A percentile compares a stretch with the other conserved stretches of the same genome.
Conservation (phyloP, 1,140 invertebrate genomes). For the Aphidius gifuensis region DNA sequence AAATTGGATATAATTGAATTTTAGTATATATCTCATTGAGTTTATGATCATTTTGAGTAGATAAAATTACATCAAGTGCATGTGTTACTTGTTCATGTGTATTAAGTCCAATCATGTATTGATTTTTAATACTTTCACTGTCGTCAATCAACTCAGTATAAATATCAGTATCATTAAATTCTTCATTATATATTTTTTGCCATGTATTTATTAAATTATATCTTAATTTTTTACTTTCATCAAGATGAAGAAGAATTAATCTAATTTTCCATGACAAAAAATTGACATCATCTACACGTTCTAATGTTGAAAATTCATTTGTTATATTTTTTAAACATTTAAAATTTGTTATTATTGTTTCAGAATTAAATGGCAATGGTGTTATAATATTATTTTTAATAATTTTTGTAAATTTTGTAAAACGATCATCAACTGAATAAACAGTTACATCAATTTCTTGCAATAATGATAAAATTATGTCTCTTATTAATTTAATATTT, state of each 20-base stretch:
- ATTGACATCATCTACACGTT: slow-evolving; percentile 14
- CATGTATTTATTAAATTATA: slow-evolving; percentile 31
- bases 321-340: slow-evolving; percentile 26
- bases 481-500: slow-evolving; percentile 11
- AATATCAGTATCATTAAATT: slow-evolving; percentile 17
- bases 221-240: slow-evolving; percentile 24
- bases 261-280: slow-evolving; percentile 26
- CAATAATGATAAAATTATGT: slow-evolving; percentile 23
- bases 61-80: slow-evolving; percentile 21
- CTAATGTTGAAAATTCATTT: slow-evolving; percentile 26
- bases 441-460: slow-evolving; percentile 28
- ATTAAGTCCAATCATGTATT: slow-evolving; percentile 24
- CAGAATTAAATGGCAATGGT: slow-evolving; percentile 39
- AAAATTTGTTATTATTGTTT: slow-evolving; percentile 27
- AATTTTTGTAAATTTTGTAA: slow-evolving; percentile 40
- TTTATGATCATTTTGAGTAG: slow-evolving; percentile 6
- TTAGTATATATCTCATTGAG: slow-evolving; percentile 18
- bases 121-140: slow-evolving; percentile 19
- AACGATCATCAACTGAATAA: slow-evolving; percentile 33
- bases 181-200: slow-evolving; percentile 21
- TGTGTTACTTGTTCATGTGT: slow-evolving; percentile 16
- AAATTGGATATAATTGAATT: slow-evolving; percentile 49
- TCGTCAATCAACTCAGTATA: not conserved
- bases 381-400: slow-evolving; percentile 35
- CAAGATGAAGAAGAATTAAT: slow-evolving; percentile 28